Percentiles rank a stretch among this genome's conserved stretches.
phyloP scores from a whole-genome alignment of 2,113 vertebrate genomes.

The Boulengeromyrus knoepffleri region DNA sequence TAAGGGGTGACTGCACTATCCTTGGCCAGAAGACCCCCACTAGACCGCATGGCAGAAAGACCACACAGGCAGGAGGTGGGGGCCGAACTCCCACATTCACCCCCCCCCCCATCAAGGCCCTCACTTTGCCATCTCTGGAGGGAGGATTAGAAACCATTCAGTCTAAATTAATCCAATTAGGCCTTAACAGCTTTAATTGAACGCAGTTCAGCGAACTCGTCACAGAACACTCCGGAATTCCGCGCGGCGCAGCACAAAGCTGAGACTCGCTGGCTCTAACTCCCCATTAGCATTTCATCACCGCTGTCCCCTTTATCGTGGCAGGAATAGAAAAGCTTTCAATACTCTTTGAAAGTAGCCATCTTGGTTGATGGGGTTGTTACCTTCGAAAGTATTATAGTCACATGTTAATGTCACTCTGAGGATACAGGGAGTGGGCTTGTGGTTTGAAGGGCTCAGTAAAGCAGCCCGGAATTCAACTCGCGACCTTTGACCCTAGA shows the following conservation, averaged over 20 bases:
- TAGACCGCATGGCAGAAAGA: neutral
- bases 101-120: neutral
- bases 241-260: neutral
- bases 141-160: slow-evolving; percentile 11
- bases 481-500: neutral
- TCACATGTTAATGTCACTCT: neutral
- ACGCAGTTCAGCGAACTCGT: neutral
- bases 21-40: neutral
- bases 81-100: neutral
- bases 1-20: neutral
- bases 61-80: neutral
- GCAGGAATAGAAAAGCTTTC: neutral
- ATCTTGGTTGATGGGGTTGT: neutral
- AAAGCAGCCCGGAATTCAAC: neutral
- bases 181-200: slow-evolving; percentile 11
- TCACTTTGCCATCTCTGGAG: neutral
- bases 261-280: neutral
- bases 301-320: neutral
- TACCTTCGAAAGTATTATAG: neutral
- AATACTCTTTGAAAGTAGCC: neutral
- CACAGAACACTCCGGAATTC: slow-evolving; percentile 1
- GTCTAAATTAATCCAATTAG: slow-evolving; percentile 21
- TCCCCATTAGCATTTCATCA: slow-evolving; percentile 3
- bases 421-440: no score
- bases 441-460: neutral